Evolutionary conservation across 2,888 invertebrate genomes (phyloP).

Genomic region (Melanophora roralis): DNA sequence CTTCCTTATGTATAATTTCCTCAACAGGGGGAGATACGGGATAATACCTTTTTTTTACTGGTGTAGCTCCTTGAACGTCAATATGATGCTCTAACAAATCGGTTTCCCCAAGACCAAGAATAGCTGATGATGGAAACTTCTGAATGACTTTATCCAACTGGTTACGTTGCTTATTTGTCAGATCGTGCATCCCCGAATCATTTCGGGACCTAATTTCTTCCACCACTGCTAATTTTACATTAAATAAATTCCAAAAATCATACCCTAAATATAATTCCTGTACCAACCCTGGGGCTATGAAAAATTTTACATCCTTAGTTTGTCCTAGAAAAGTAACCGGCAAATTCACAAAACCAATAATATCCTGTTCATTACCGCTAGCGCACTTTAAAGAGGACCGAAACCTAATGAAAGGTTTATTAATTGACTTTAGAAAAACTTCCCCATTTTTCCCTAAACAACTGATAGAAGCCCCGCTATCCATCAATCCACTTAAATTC

Average conservation of each 20-base stretch:
- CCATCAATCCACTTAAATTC: neutral
- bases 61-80: too few relatives aligned
- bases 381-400: too few relatives aligned
- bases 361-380: too few relatives aligned
- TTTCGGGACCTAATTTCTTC: neutral
- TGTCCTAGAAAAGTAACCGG: neutral
- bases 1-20: too few relatives aligned
- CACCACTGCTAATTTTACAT: neutral
- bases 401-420: too few relatives aligned
- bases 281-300: neutral
- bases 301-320: conserved; percentile 1
- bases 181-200: neutral
- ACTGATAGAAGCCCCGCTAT: neutral
- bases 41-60: neutral
- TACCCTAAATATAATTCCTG: too few relatives aligned
- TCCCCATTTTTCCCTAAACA: neutral
- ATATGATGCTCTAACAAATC: neutral
- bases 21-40: too few relatives aligned
- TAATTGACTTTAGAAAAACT: too few relatives aligned
- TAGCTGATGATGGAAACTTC: neutral
- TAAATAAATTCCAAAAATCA: too few relatives aligned
- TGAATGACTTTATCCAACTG: too few relatives aligned
- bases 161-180: neutral
- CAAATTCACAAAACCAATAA: neutral
- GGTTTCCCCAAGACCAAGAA: neutral